These are phyloP conservation scores for Echinops telfairi DNA, from an alignment of 2,113 vertebrate genomes.

Conservation along the genomic window DNA sequence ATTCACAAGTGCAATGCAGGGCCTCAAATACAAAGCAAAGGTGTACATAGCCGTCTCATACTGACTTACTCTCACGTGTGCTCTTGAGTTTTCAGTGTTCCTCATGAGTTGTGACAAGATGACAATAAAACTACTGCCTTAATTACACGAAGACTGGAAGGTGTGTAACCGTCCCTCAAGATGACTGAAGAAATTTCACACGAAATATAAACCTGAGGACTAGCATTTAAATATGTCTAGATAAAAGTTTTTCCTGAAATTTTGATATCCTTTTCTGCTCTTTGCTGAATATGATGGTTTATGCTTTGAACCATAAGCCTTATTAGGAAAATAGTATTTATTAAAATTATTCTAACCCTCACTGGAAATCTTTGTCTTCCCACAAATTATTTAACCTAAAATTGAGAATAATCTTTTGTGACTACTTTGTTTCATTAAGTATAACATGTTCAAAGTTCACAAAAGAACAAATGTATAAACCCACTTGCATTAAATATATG, in stretches of 20 bases:
- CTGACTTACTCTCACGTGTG: slow-evolving; percentile 36
- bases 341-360: slow-evolving; percentile 11
- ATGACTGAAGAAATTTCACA: slow-evolving; percentile 72
- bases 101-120: slow-evolving; percentile 81
- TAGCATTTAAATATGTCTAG: slow-evolving; percentile 61
- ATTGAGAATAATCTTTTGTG: background rate
- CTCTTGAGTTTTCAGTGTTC: slow-evolving; percentile 76
- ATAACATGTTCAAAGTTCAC: background rate
- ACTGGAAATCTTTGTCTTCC: background rate
- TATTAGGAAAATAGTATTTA: slow-evolving; percentile 31
- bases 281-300: slow-evolving; percentile 5
- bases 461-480: background rate
- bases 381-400: slow-evolving; percentile 3
- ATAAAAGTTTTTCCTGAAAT: slow-evolving; percentile 56
- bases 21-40: slow-evolving; percentile 59
- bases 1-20: slow-evolving; percentile 17
- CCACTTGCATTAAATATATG: background rate
- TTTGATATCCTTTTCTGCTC: background rate
- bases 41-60: slow-evolving; percentile 64
- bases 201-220: slow-evolving; percentile 58
- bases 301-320: slow-evolving; percentile 33
- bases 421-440: background rate
- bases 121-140: slow-evolving; percentile 82
- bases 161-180: slow-evolving; percentile 75
- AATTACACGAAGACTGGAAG: slow-evolving; percentile 82